Percentiles rank a stretch among this genome's conserved stretches.
Conservation (phyloP, 2,113 vertebrate species). For the Leptobrachium ailaonicum region DNA sequence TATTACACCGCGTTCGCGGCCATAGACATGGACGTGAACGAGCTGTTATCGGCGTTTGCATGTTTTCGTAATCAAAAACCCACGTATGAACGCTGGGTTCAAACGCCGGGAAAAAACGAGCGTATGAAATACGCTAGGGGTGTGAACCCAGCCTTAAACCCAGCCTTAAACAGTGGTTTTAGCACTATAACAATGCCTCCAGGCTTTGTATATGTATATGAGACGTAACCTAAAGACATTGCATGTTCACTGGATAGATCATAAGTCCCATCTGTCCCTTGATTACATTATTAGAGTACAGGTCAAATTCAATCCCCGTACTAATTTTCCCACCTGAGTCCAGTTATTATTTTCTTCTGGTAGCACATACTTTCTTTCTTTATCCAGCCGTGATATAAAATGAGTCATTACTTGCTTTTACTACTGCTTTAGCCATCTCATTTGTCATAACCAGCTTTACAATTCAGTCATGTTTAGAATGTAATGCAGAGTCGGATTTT, state of each 20-base stretch:
- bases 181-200: no score
- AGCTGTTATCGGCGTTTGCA: no score
- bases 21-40: no score
- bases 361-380: constrained; percentile 28
- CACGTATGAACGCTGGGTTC: no score
- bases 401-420: constrained; percentile 36
- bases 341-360: constrained; percentile 33
- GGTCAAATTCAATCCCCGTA: constrained; percentile 28
- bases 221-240: no score
- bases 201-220: no score
- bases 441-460: constrained; percentile 27
- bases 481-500: neutral
- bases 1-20: no score
- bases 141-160: no score
- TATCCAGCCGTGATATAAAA: constrained; percentile 32
- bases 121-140: no score
- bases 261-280: constrained; percentile 40
- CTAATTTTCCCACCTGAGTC: constrained; percentile 42
- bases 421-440: constrained; percentile 17
- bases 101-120: no score
- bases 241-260: constrained; percentile 13
- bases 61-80: no score
- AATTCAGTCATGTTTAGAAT: neutral
- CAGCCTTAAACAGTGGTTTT: no score
- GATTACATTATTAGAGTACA: constrained; percentile 29